Base-by-base conservation (phyloP, 2,888 invertebrate genomes). In the Parasteatoda lunata region DNA sequence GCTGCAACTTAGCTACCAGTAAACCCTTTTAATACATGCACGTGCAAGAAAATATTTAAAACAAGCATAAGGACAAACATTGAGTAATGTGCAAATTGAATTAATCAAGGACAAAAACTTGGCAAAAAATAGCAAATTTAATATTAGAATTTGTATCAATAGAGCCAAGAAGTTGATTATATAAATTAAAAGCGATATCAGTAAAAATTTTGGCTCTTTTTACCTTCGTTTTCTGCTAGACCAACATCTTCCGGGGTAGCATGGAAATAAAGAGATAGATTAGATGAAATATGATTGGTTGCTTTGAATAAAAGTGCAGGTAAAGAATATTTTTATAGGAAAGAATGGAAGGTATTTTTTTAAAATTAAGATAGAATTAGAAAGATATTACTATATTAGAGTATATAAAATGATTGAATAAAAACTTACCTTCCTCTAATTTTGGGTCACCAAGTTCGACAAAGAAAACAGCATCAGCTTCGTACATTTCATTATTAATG, bases 401-500 rank as follows among this genome's bases (percentile, higher is more conserved):
- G 13, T 73, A n/a, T n/a, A n/a, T n/a, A 45, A 52, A 66, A 73
- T 9, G 71, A 70, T 11, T 3, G 49, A 47, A 13, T 30, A 70
- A 75, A 47, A 88, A 91, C 94, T 95, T 94, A 97, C 97, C 97
- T 94, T 96, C 96, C 90, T 96, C 94, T 92, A 96, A 94, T 91
- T 95, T 95, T n/a, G 99, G 99, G 90, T 96, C 96, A 8, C 96
- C 97, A 48, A 99, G 93, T 91, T 97, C 96, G 15, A 99, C 95
- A 92, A 96, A 97, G 93, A 99, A 97, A 48, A 96, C 94, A 59
- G 98, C 97, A 91, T 97, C 97, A 92, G 98, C 98, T 93, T 99
- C 98, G 92, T 99, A 99, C 91, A 98, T 97, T 93, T 99, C 98
- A 92, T 98, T 98, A 93, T 99, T 98, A 90, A 97, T 94, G 89